A percentile compares a stretch with the other conserved stretches of the same genome.
These are phyloP conservation scores for Drosophila sp. DNA, from an alignment of 1,140 invertebrate species.

Conservation along the genomic window DNA sequence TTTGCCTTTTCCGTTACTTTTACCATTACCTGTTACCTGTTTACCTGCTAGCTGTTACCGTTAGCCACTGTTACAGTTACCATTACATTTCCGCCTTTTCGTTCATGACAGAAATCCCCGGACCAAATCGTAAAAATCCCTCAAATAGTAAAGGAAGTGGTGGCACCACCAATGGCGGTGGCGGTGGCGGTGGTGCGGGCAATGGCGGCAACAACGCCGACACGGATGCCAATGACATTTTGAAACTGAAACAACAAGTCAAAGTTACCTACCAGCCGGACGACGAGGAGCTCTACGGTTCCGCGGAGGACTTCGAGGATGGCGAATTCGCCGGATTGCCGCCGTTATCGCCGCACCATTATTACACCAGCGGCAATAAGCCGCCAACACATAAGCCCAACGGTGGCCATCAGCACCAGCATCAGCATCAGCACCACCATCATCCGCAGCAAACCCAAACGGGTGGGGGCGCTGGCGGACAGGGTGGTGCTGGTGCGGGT, in stretches of 20 bases:
- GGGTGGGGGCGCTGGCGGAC: slow-evolving; percentile 26
- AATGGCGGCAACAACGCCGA: slow-evolving; percentile 49
- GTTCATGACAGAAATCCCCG: slow-evolving; percentile 85
- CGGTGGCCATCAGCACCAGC: slow-evolving; percentile 61
- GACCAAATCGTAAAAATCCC: slow-evolving; percentile 85
- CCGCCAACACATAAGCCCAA: slow-evolving; percentile 76
- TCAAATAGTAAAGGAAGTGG: slow-evolving; percentile 60
- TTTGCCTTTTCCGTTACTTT: too few species aligned
- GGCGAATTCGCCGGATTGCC: slow-evolving; percentile 65
- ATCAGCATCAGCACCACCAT: slow-evolving; percentile 67
- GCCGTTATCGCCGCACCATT: slow-evolving; percentile 80
- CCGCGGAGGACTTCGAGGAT: slow-evolving; percentile 82
- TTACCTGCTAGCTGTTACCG: slow-evolving; percentile 26
- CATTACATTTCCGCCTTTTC: slow-evolving; percentile 47
- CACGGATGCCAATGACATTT: slow-evolving; percentile 84
- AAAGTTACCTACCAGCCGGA: slow-evolving; percentile 84
- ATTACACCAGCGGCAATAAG: slow-evolving; percentile 78
- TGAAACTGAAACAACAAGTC: slow-evolving; percentile 84
- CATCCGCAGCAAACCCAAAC: slow-evolving; percentile 58
- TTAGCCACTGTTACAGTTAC: slow-evolving; percentile 46
- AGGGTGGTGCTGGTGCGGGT: slow-evolving; percentile 11
- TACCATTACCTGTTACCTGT: too few species aligned
- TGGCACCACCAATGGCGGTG: slow-evolving; percentile 18
- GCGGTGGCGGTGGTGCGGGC: slow-evolving; percentile 33
- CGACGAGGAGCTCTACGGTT: slow-evolving; percentile 83